phyloP scores from a whole-genome alignment of 2,797 vertebrate species.

The Taenioides sp. region DNA sequence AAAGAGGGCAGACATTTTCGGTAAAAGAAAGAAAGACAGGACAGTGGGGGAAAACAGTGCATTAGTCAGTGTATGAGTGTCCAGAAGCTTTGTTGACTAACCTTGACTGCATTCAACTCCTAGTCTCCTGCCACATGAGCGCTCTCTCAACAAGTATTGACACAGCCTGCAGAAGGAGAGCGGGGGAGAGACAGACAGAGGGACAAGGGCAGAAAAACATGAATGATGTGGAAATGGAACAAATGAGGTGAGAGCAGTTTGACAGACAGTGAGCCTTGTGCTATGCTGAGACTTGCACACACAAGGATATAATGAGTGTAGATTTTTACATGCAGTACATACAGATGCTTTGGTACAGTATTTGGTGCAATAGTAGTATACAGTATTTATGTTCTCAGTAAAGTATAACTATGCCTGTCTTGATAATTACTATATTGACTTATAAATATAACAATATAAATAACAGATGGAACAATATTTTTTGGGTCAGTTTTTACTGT shows the following conservation, averaged over 20 bases:
- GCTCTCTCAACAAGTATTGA: constrained; percentile 78
- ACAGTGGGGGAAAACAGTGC: constrained; percentile 15
- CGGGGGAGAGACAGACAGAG: constrained; percentile 48
- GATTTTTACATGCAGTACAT: constrained; percentile 50
- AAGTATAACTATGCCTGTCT: too few species aligned
- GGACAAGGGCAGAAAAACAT: constrained; percentile 53
- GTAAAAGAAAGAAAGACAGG: background rate
- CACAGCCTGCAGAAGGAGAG: constrained; percentile 73
- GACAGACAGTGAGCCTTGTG: constrained; percentile 61
- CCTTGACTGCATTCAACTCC: constrained; percentile 78
- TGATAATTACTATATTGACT: too few species aligned
- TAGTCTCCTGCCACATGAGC: constrained; percentile 67
- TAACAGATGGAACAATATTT: too few species aligned
- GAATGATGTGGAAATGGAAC: constrained; percentile 74
- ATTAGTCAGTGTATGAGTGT: constrained; percentile 53
- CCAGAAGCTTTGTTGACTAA: constrained; percentile 68
- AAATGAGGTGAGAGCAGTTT: constrained; percentile 72
- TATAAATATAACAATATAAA: too few species aligned
- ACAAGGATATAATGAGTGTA: constrained; percentile 13
- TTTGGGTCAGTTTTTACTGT: too few species aligned
- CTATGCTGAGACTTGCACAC: constrained; percentile 47
- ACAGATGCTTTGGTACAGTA: constrained; percentile 49
- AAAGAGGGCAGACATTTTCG: constrained; percentile 18
- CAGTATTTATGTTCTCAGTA: too few species aligned
- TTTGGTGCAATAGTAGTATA: constrained; percentile 48